Evolutionary conservation across 2,888 invertebrate genomes (phyloP).

Genomic region (Cheilosia grossa): DNA sequence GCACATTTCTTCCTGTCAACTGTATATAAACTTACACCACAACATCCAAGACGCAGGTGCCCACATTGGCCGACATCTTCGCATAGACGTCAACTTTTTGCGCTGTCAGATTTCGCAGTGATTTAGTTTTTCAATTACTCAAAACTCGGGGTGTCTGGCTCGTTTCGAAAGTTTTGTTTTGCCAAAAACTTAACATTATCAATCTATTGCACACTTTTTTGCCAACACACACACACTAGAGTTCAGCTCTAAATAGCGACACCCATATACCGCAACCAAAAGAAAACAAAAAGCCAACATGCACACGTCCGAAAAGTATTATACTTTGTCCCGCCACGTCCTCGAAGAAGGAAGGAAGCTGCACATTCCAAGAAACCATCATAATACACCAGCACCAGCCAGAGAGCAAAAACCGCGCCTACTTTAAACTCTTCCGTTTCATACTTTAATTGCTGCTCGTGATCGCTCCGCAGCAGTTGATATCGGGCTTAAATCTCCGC

Average conservation of each 20-base stretch:
- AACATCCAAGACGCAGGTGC: no score
- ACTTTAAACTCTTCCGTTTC: constrained; percentile 59
- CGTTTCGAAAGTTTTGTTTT: constrained; percentile 12
- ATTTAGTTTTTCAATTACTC: constrained; percentile 11
- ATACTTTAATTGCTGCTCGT: constrained; percentile 68
- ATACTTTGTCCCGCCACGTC: constrained; percentile 9
- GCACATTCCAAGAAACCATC: no score
- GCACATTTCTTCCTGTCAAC: no score
- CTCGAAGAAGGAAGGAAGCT: constrained; percentile 7
- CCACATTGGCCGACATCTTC: no score
- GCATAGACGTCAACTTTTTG: no score
- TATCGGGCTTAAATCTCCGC: constrained; percentile 66
- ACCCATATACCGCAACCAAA: background rate
- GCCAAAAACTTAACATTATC: constrained; percentile 27
- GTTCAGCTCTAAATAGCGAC: background rate
- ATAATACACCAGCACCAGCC: background rate
- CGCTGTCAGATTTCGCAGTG: no score
- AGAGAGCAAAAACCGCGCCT: constrained; percentile 48
- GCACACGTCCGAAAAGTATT: constrained; percentile 7
- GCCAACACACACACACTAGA: background rate
- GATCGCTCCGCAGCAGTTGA: constrained; percentile 64
- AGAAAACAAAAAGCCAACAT: background rate
- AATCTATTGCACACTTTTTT: constrained; percentile 36
- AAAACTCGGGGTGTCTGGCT: constrained; percentile 1
- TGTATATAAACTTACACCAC: no score